Evolutionary conservation across 2,888 invertebrate genomes (phyloP).

Genomic region (Carpatolechia fugitivella): DNA sequence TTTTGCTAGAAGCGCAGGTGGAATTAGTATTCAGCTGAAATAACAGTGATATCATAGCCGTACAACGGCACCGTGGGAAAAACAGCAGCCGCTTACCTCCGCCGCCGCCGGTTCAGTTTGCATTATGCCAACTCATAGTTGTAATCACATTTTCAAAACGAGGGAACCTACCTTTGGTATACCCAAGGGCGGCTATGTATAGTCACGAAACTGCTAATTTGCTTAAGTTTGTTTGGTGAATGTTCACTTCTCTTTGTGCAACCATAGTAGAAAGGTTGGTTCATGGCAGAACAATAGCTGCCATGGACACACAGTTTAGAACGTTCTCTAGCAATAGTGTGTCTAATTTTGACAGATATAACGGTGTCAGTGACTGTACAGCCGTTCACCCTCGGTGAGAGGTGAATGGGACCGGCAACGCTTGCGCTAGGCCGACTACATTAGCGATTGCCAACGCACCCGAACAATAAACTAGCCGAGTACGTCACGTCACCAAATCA

Average conservation of each 20-base stretch:
- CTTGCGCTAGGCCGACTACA: conserved; percentile 68
- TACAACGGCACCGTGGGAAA: conserved; percentile 34
- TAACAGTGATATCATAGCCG: conserved; percentile 40
- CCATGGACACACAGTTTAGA: conserved; percentile 12
- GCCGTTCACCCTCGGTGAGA: conserved; percentile 74
- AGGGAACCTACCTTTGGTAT: background rate
- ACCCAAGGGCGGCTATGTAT: conserved; percentile 9
- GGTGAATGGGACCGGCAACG: conserved; percentile 72
- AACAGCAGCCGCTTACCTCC: conserved; percentile 10
- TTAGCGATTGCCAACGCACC: conserved; percentile 68
- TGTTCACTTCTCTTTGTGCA: background rate
- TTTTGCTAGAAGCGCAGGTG: conserved; percentile 4
- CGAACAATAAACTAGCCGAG: conserved; percentile 73
- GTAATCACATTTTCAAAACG: conserved; percentile 15
- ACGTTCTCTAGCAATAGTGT: conserved; percentile 13
- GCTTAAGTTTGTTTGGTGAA: conserved; percentile 9
- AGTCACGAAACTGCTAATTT: conserved; percentile 11
- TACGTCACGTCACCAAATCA: conserved; percentile 53
- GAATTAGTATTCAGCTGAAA: conserved; percentile 32
- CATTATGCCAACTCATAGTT: conserved; percentile 4
- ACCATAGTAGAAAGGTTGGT: conserved; percentile 1
- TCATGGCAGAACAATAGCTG: conserved; percentile 7
- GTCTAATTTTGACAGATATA: conserved; percentile 19
- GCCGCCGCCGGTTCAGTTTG: conserved; percentile 9
- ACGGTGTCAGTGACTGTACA: conserved; percentile 28